Evolutionary conservation across 2,797 vertebrate species (phyloP).

Genomic region (Threskiornis aethiopicus): DNA sequence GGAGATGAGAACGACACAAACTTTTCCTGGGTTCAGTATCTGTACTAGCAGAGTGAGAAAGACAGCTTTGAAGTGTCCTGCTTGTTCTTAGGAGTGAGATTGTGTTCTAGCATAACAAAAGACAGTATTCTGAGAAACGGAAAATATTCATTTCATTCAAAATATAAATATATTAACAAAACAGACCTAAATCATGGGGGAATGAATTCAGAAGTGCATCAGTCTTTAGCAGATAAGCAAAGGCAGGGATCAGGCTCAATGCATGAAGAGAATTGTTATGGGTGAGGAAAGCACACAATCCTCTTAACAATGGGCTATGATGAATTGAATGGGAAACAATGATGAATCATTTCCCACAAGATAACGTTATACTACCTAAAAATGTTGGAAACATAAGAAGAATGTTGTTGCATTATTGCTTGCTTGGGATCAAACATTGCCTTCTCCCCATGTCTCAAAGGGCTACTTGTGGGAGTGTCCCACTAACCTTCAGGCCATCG

Average conservation of each 20-base stretch:
- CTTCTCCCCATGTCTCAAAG: neutral
- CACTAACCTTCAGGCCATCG: neutral
- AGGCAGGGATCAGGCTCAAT: neutral
- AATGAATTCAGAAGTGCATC: neutral
- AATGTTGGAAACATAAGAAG: neutral
- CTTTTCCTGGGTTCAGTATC: neutral
- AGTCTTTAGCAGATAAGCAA: neutral
- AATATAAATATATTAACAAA: neutral
- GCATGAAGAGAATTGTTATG: neutral
- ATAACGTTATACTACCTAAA: neutral
- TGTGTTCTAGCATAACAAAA: neutral
- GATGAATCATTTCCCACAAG: neutral
- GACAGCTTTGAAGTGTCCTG: neutral
- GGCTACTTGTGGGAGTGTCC: neutral
- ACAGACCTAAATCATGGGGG: neutral
- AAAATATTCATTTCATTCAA: neutral
- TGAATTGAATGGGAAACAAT: neutral
- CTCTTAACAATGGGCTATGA: neutral
- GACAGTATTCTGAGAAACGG: neutral
- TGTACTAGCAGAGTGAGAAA: neutral
- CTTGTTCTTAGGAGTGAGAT: neutral
- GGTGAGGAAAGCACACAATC: neutral
- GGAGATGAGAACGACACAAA: neutral
- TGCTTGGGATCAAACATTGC: neutral
- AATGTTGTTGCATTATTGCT: neutral